Evolutionary conservation across 2,797 vertebrate genomes (phyloP).

Genomic region (Sebastiscus tertius): DNA sequence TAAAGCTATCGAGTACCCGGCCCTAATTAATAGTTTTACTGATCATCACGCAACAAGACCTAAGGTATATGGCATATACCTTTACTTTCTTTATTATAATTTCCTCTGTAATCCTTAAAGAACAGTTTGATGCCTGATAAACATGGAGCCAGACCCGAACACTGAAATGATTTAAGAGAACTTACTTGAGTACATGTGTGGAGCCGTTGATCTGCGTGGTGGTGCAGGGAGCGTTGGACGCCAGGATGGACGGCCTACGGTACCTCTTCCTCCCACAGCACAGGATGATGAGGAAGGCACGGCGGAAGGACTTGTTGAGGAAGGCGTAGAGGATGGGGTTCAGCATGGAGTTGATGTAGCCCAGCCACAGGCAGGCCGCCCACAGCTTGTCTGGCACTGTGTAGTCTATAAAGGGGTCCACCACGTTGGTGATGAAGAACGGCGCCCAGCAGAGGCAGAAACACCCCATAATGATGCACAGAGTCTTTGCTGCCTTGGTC

Average conservation of each 20-base stretch:
- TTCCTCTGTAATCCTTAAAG: too few species aligned
- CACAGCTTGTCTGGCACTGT: conserved; percentile 92
- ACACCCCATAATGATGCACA: conserved; percentile 99
- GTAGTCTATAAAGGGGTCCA: conserved; percentile 98
- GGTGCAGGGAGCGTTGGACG: conserved; percentile 86
- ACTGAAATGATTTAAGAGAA: conserved; percentile 2
- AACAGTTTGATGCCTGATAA: too few species aligned
- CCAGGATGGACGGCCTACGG: conserved; percentile 91
- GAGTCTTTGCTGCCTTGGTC: conserved; percentile 97
- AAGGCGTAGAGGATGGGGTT: conserved; percentile 99
- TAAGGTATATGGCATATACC: too few species aligned
- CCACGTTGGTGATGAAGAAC: conserved; percentile 96
- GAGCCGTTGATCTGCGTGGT: conserved; percentile 97
- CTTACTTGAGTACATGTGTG: conserved; percentile 96
- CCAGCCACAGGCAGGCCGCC: conserved; percentile 96
- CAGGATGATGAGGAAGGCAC: conserved; percentile 99
- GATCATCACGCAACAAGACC: too few species aligned
- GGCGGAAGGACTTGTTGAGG: conserved; percentile 98
- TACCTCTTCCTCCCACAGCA: conserved; percentile 95
- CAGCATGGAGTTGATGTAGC: conserved; percentile 99
- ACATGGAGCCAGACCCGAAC: neutral
- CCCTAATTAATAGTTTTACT: too few species aligned
- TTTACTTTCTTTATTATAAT: too few species aligned
- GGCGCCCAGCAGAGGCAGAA: conserved; percentile 99
- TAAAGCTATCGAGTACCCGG: too few species aligned